Evolutionary conservation across 37 sponge, comb jelly and placozoan genomes (phyloP).

Genomic region (Hormiphora californensis): DNA sequence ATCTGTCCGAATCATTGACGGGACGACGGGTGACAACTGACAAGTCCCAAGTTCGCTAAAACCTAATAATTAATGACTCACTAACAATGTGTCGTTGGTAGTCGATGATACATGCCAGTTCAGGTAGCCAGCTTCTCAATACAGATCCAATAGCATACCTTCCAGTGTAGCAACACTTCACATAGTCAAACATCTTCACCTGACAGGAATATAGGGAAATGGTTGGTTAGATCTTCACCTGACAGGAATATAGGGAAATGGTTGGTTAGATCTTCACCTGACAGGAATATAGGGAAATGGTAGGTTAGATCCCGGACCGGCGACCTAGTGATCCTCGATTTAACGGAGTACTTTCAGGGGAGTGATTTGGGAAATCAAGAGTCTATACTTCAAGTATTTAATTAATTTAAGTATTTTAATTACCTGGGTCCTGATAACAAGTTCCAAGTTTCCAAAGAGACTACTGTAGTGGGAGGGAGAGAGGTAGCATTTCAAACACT

Average conservation of each 20-base stretch:
- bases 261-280: background rate
- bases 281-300: background rate
- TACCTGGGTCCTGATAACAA: conserved; percentile 20
- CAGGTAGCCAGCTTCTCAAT: background rate
- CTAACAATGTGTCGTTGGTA: conserved; percentile 1
- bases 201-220: background rate
- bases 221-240: background rate
- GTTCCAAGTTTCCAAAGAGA: background rate
- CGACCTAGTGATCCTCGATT: too few species aligned
- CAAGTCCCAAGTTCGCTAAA: too few species aligned
- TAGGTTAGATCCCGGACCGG: background rate
- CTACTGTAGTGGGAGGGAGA: background rate
- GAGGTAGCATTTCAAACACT: background rate
- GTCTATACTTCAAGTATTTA: too few species aligned
- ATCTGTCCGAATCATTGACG: too few species aligned
- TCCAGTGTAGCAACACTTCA: conserved; percentile 14
- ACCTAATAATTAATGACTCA: too few species aligned
- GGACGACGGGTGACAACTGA: too few species aligned
- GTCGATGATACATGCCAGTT: background rate
- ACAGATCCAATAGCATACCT: background rate
- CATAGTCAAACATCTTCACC: conserved; percentile 39
- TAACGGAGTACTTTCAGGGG: too few species aligned
- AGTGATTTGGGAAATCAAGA: too few species aligned
- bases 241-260: background rate
- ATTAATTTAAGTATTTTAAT: too few species aligned